Base-by-base conservation (phyloP, 2,888 invertebrate species). In the Polydrusus cervinus region DNA sequence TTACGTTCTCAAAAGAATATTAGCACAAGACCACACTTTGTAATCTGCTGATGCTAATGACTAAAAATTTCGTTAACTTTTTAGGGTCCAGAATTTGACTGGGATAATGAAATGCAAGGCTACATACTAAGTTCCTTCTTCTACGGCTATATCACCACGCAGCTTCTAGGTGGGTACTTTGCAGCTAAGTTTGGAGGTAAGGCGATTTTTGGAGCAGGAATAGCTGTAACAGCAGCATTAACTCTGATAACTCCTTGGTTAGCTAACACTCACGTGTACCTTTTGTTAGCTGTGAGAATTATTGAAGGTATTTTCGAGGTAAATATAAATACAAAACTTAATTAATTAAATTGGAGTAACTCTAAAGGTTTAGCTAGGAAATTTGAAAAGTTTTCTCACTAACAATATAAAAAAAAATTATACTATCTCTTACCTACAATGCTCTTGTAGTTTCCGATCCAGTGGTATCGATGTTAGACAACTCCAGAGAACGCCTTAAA, bases 131-230 rank as follows among this genome's bases (percentile, higher is more conserved):
- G 95, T 82, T 94, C 95, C 0, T 97, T 97, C 87, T 97, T 97
- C 89, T 96, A 95, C 84, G 96, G 96, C 0, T 97, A 97, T 87
- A 91, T 96, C 72, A 86, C 94, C 73, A 96, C 96, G 0, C 96
- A 95, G 86, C 88, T 96, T 49, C 90, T 94, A 0, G 96, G 96
- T 0, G 96, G 96, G 61, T 95, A 93, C 90, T 87, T 97, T 62
- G 94, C 95, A 3, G 91, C 93, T 80, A 92, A 91, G 85, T 91
- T 95, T 84, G 97, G 97, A 79, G 97, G 97, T 76, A 95, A 95
- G 89, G 90, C 92, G 81, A 91, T 95, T 14, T 94, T 93, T 85
- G 95, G 94, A 25, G 87, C 92, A 76, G 95, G 95, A 14, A 93
- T 96, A 43, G 93, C 93, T 0, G 89, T 91, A 0, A 95, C 96